Percentiles rank a stretch among this genome's conserved stretches.
These are phyloP conservation scores for Psittacula cyanocephala DNA, from an alignment of 2,113 vertebrate species.

Conservation along the genomic window DNA sequence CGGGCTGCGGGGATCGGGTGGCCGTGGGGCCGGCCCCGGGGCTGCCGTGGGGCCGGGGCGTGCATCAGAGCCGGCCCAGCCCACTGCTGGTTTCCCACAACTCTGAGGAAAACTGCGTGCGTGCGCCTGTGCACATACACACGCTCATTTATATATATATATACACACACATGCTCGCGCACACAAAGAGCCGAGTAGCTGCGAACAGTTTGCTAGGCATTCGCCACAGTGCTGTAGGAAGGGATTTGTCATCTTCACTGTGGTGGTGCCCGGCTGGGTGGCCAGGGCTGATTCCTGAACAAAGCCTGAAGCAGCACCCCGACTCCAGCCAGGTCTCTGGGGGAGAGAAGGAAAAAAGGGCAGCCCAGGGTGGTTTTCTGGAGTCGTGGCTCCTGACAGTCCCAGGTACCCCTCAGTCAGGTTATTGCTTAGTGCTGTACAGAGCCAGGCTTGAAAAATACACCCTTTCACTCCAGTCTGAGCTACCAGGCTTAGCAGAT, in stretches of 20 bases:
- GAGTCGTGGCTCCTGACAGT: not conserved
- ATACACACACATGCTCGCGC: not conserved
- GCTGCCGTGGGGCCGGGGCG: not conserved
- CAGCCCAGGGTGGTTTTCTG: not conserved
- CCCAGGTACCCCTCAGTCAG: not conserved
- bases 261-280: not conserved
- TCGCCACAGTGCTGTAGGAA: not conserved
- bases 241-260: not conserved
- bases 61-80: not conserved
- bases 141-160: not conserved
- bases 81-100: not conserved
- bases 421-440: not conserved
- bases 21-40: not conserved
- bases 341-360: not conserved
- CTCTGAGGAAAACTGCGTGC: not conserved
- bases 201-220: not conserved
- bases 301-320: not conserved
- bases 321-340: not conserved
- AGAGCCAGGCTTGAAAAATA: not conserved
- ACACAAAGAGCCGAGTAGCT: constrained; percentile 35
- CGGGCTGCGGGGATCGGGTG: not conserved
- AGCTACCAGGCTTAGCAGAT: not conserved
- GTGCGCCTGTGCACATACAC: constrained; percentile 18
- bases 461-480: not conserved
- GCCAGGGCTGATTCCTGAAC: not conserved